Conservation (phyloP, 2,888 invertebrate genomes). For the Leucophenga maculata region DNA sequence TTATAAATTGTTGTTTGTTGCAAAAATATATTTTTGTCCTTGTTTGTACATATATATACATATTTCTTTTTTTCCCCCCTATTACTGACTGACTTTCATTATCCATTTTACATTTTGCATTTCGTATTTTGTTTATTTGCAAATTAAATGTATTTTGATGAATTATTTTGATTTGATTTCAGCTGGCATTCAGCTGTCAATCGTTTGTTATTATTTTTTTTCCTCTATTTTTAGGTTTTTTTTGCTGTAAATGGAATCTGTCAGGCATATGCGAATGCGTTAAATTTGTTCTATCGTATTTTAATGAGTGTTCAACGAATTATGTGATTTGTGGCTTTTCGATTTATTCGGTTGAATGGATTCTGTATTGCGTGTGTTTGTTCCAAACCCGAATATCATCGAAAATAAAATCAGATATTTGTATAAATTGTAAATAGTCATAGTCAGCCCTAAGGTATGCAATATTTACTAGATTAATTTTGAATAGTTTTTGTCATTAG, state of each 20-base stretch:
- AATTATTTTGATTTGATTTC: slow-evolving; percentile 25
- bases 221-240: not conserved
- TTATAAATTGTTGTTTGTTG: slow-evolving; percentile 54
- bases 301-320: slow-evolving; percentile 8
- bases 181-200: not conserved
- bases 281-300: slow-evolving; percentile 2
- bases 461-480: no score
- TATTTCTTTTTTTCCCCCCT: no score
- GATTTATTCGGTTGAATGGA: no score
- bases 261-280: not conserved
- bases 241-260: slow-evolving; percentile 6
- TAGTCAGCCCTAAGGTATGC: no score
- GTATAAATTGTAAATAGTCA: no score
- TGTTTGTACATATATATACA: no score
- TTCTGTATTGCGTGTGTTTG: no score
- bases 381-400: no score
- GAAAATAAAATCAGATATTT: no score
- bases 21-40: not conserved
- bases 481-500: no score
- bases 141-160: slow-evolving; percentile 23
- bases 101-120: slow-evolving; percentile 16
- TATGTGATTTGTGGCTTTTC: not conserved
- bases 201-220: no score
- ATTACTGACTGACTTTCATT: slow-evolving; percentile 26
- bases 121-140: slow-evolving; percentile 53